phyloP scores from a whole-genome alignment of 2,797 vertebrate genomes.

The Diglossa cyanea region DNA sequence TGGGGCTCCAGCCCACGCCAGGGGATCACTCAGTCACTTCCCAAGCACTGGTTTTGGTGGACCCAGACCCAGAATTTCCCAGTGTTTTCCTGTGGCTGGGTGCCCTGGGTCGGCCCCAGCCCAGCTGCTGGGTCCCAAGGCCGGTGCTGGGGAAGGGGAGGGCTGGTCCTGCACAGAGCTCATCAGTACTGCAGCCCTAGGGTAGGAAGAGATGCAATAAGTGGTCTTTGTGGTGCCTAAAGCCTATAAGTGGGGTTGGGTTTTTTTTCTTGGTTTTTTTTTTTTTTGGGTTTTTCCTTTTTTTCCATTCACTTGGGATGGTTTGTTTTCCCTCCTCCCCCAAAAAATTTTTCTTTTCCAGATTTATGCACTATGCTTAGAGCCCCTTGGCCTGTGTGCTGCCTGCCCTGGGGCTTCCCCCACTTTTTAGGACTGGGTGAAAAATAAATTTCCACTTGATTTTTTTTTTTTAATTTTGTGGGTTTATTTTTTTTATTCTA shows the following conservation, averaged over 20 bases:
- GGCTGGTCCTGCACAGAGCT: conserved; percentile 24
- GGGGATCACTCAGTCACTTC: background rate
- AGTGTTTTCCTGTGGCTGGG: background rate
- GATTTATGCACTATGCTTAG: background rate
- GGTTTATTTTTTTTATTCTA: background rate
- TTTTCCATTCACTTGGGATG: background rate
- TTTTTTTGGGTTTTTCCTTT: background rate
- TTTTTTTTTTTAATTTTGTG: background rate
- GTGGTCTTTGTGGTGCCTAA: conserved; percentile 56
- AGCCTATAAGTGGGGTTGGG: conserved; percentile 52
- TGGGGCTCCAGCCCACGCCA: background rate
- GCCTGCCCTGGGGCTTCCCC: background rate
- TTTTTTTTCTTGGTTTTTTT: background rate
- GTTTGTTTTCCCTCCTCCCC: background rate
- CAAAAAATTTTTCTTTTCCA: background rate
- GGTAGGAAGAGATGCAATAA: conserved; percentile 44
- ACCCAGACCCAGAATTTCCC: background rate
- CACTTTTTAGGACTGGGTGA: background rate
- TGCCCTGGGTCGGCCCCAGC: background rate
- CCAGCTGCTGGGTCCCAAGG: background rate
- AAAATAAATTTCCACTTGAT: background rate
- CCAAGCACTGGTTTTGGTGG: background rate
- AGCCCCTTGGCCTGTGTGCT: background rate
- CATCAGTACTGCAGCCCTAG: conserved; percentile 12
- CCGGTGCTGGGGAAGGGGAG: background rate